A percentile compares a stretch with the other conserved stretches of the same genome.
Conservation (phyloP, 2,797 vertebrate species). For the Hafferia zeledoni region DNA sequence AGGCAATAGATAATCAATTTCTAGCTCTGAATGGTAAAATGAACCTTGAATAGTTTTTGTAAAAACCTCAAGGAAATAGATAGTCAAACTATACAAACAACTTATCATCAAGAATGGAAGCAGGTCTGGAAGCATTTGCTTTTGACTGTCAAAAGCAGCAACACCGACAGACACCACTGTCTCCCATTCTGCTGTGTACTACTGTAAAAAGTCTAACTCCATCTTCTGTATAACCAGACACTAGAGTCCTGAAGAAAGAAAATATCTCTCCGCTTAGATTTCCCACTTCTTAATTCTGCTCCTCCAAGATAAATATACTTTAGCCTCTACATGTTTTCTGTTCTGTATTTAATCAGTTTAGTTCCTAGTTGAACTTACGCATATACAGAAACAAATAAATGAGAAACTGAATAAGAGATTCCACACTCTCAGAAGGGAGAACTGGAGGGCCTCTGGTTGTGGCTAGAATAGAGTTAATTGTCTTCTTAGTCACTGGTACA, state of each 20-base stretch:
- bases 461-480: neutral
- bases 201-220: neutral
- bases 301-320: neutral
- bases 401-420: neutral
- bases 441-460: neutral
- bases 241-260: neutral
- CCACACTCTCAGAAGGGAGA: neutral
- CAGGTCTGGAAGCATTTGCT: neutral
- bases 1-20: neutral
- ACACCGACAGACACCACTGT: fast-evolving
- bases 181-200: neutral
- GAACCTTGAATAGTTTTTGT: neutral
- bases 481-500: neutral
- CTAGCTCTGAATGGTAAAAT: neutral
- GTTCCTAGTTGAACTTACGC: neutral
- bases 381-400: neutral
- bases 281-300: neutral
- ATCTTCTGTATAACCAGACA: neutral
- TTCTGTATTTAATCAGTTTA: neutral
- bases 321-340: neutral
- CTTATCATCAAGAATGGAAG: neutral
- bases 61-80: neutral
- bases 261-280: neutral
- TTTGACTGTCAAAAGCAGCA: neutral
- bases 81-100: neutral